These are phyloP conservation scores for Pristiophorus japonicus DNA, from an alignment of 2,113 vertebrate species.

Conservation along the genomic window DNA sequence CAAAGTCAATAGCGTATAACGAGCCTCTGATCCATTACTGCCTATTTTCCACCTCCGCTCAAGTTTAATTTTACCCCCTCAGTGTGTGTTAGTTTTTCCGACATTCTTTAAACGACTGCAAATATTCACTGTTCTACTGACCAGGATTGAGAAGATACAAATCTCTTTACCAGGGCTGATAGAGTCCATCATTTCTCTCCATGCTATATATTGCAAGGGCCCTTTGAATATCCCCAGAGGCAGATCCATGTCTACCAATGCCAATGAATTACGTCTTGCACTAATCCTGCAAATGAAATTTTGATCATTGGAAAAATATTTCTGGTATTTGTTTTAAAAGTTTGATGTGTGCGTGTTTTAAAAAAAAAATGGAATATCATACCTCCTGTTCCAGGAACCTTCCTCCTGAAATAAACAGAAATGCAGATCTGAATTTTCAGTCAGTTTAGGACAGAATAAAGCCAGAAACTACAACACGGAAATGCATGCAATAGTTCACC, in stretches of 20 bases:
- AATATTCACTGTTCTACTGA: neutral
- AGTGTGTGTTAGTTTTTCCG: too few species aligned
- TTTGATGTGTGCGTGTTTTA: neutral
- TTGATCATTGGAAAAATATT: neutral
- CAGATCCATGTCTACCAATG: neutral
- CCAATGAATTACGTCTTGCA: neutral
- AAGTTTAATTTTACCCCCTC: neutral
- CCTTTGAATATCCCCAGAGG: conserved; percentile 11
- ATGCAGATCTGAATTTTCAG: neutral
- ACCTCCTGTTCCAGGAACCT: neutral
- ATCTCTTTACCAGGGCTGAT: conserved; percentile 4
- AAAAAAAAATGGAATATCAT: neutral
- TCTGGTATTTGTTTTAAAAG: neutral
- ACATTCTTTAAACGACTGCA: neutral
- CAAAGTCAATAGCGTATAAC: too few species aligned
- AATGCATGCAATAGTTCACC: neutral
- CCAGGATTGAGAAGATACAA: neutral
- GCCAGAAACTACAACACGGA: neutral
- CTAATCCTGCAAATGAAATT: neutral
- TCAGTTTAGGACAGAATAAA: neutral
- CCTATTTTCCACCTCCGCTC: too few species aligned
- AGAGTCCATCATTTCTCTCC: neutral
- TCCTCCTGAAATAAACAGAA: neutral
- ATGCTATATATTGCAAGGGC: neutral
- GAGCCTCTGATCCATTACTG: too few species aligned